Percentiles rank a stretch among this genome's conserved stretches.
Evolutionary conservation across 2,113 vertebrate species (phyloP).

Genomic region (Anoplopoma fimbria): DNA sequence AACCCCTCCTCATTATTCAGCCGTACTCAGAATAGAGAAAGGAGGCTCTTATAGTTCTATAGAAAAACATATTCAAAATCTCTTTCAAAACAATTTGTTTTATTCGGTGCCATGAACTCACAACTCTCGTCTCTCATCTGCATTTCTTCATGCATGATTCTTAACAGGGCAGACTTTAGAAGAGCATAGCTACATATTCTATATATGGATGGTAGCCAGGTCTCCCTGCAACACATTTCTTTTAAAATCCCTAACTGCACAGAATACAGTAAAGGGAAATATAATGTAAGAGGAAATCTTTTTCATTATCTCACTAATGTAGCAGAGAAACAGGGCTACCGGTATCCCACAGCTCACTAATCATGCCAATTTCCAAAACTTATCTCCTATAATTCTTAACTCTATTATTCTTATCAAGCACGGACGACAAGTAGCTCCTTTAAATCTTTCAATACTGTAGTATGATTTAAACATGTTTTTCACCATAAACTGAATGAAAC

Average conservation of each 20-base stretch:
- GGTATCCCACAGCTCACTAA: constrained; percentile 34
- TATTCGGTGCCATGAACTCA: constrained; percentile 43
- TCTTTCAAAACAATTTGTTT: constrained; percentile 55
- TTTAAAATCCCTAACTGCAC: constrained; percentile 38
- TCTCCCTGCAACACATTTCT: constrained; percentile 8
- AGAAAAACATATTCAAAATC: constrained; percentile 48
- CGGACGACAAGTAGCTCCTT: constrained; percentile 7
- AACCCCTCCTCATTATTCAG: constrained; percentile 52
- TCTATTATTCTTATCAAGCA: constrained; percentile 36
- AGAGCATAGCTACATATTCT: constrained; percentile 41
- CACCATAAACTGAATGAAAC: constrained; percentile 67
- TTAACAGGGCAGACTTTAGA: constrained; percentile 54
- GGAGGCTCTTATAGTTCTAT: constrained; percentile 4
- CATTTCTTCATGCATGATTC: constrained; percentile 48
- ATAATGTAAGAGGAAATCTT: constrained; percentile 22
- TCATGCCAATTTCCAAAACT: constrained; percentile 46
- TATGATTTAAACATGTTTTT: constrained; percentile 34
- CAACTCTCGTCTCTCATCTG: constrained; percentile 51
- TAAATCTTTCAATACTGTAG: neutral
- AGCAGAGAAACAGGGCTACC: constrained; percentile 37
- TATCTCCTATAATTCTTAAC: constrained; percentile 34
- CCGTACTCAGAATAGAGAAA: constrained; percentile 44
- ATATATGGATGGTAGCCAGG: constrained; percentile 32
- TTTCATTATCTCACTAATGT: constrained; percentile 33
- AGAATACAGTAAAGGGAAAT: constrained; percentile 10